Evolutionary conservation across 2,113 vertebrate genomes (phyloP), one percentile per base, ranked within the genome.

Genomic region (Ursus arctos): DNA sequence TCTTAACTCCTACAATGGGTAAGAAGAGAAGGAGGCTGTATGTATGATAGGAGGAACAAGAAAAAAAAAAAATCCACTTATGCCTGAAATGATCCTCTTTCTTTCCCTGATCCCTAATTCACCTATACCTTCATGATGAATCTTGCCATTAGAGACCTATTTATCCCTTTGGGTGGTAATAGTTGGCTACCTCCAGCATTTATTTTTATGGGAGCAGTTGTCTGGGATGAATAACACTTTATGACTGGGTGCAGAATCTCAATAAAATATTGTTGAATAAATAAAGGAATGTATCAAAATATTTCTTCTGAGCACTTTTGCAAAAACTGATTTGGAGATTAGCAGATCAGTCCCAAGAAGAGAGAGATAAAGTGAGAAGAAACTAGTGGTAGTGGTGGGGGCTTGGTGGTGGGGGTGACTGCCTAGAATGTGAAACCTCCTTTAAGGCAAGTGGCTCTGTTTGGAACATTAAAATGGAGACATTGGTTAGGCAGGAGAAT

Each of bases 291-390:
- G 10, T 63, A 28, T 83, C 53, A 83, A 63, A 4, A 4, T 47
- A 67, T 71, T 81, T 49, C 59, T 83, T 69, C 55, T 55, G 49
- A 83, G 4, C 5, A 61, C 83, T 63, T 94, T 86, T 96, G 28
- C 7, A 72, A 80, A 13, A 90, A 82, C 19, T 47, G 2, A 57
- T 69, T 67, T 94, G 36, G 57, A 71, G 36, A 94, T 61, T 63
- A 91, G 15, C 7, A 51, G 15, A 57, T 72, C 57, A 95, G 7
- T 81, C 14, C 22, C 18, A 65, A 84, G 24, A 28, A 94, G 8
- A 47, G 5, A 71, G 10, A 82, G 24, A 40, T 1, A 79, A 59
- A 74, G 10, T 33, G 21, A 88, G 33, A 72, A 61, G 15, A 93
- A 82, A 63, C 18, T 69, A 3, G 16, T 21, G 16, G 26, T 76